Base-by-base conservation (phyloP, 2,888 invertebrate genomes). In the Philopedon plagiatum region DNA sequence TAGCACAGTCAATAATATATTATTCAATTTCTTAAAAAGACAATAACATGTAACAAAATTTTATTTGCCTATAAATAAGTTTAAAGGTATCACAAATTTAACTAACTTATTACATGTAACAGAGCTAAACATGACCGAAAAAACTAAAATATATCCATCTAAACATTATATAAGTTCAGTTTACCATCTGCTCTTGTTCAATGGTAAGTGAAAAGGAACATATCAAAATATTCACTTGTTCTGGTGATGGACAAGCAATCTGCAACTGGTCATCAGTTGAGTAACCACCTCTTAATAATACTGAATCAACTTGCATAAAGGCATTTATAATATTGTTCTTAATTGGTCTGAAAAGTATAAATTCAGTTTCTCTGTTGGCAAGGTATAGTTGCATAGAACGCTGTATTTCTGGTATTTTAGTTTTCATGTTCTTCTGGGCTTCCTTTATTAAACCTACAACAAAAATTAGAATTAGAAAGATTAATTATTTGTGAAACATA, bases 291-390 rank as follows among this genome's bases (percentile, higher is more conserved):
- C 88, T 89, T 0, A 90, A 86, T 9, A 98, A 86, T 18, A 93
- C 86, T 82, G 94, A 94, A 78, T 93, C 93, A 41, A 98, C 85
- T 85, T 95, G 94, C 7, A 95, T 91, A 86, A 97, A 98, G 34
- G 91, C 90, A 56, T 93, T 95, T 5, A 97, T 94, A 0, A 98
- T 92, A 80, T 96, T 96, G 83, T 97, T 95, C 91, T 95, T 92
- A 57, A 99, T 94, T 1, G 98, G 98, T 67, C 97, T 90, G 80
- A 99, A 97, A 8, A 99, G 89, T 80, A 99, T 98, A 79, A 96
- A 95, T 85, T 99, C 99, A 0, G 99, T 99, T 84, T 99, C 99
- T 77, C 93, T 91, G 85, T 98, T 99, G 11, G 98, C 96, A 63
- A 99, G 88, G 85, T 99, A 99, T 0, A 99, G 89, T 76, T 96